Conservation (phyloP, 2,113 vertebrate species). For the Piprites chloris region DNA sequence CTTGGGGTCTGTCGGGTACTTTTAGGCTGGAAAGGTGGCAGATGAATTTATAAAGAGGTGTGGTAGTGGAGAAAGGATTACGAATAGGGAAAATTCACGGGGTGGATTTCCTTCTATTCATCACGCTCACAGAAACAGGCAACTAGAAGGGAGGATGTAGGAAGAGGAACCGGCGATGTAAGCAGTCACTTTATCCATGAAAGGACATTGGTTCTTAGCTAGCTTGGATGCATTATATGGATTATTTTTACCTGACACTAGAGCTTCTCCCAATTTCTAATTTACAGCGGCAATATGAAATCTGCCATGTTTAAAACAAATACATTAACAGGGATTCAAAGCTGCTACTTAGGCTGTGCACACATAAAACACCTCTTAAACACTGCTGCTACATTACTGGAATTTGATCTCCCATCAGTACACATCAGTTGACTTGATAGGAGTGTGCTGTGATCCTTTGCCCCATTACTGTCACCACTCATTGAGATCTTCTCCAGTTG, state of each 20-base stretch:
- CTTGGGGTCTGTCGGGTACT: background rate
- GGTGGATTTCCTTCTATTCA: conserved; percentile 35
- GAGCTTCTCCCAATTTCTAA: background rate
- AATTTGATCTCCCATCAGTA: background rate
- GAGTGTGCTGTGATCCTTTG: background rate
- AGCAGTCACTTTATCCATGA: background rate
- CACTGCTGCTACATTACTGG: background rate
- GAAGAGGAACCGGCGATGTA: background rate
- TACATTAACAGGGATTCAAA: background rate
- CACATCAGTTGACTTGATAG: background rate
- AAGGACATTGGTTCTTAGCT: background rate
- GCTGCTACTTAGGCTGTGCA: background rate
- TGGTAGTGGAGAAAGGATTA: background rate
- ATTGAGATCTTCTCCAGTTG: background rate
- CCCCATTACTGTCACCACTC: background rate
- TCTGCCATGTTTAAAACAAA: background rate
- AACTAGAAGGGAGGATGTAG: conserved; percentile 7
- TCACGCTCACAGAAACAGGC: background rate
- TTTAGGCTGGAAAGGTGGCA: background rate
- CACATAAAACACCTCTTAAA: background rate
- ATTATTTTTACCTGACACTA: background rate
- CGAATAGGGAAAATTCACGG: background rate
- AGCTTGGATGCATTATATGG: background rate
- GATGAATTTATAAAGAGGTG: background rate
- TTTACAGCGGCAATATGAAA: background rate